Percentiles rank a stretch among this genome's conserved stretches.
These are phyloP conservation scores for Actinostola sp. DNA, from an alignment of 92 coral and sea anemone genomes.

Conservation along the genomic window DNA sequence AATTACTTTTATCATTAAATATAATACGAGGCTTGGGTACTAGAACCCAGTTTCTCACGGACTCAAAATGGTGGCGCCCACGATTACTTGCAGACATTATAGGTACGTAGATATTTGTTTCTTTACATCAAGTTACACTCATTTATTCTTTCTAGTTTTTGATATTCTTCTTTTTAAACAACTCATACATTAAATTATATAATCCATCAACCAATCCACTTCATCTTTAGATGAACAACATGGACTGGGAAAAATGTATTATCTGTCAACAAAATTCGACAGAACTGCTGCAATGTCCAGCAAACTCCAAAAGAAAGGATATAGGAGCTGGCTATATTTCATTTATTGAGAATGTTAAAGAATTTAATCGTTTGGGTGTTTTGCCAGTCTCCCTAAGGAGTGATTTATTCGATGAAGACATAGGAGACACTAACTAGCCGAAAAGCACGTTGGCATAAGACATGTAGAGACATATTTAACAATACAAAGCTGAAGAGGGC, in stretches of 20 bases:
- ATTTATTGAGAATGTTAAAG: neutral
- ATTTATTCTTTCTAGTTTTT: neutral
- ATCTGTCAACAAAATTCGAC: neutral
- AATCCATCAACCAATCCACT: neutral
- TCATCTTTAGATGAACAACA: neutral
- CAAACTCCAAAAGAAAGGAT: constrained; percentile 38
- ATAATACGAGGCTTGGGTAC: neutral
- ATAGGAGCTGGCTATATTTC: constrained; percentile 27
- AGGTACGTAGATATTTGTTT: neutral
- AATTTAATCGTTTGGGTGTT: constrained; percentile 10
- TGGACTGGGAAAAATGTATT: constrained; percentile 4
- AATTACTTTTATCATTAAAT: neutral
- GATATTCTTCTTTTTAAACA: neutral
- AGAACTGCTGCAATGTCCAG: constrained; percentile 2
- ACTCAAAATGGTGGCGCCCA: constrained; percentile 11
- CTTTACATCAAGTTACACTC: neutral
- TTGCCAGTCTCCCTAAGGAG: constrained; percentile 9
- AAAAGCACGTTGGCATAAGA: constrained; percentile 65
- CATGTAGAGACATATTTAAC: constrained; percentile 45
- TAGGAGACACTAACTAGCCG: constrained; percentile 29
- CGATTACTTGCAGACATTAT: constrained; percentile 4
- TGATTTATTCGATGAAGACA: constrained; percentile 8
- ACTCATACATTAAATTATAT: neutral
- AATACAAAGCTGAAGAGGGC: constrained; percentile 45
- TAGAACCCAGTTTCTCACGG: constrained; percentile 2